A percentile compares a stretch with the other conserved stretches of the same genome.
These are phyloP conservation scores for Gnathonemus longibarbis DNA, from an alignment of 2,113 vertebrate genomes.

Conservation along the genomic window DNA sequence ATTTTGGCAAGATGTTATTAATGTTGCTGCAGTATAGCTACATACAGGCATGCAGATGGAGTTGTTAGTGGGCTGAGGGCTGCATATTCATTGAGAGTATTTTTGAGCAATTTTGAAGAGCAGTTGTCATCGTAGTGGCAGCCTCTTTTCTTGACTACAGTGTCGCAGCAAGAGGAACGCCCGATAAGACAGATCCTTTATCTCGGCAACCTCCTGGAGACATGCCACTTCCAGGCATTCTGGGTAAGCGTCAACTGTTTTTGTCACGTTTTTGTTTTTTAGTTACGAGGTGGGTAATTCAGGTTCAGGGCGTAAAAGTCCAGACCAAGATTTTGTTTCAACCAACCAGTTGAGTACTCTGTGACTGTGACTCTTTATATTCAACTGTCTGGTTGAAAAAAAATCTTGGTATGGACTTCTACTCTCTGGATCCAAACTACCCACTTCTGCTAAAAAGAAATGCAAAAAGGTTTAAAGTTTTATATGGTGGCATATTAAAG, in stretches of 20 bases:
- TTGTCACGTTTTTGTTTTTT: too few relatives aligned
- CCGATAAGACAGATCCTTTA: constrained; percentile 87
- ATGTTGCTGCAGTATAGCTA: background rate
- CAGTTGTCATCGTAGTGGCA: background rate
- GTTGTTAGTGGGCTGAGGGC: background rate
- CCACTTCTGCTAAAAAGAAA: background rate
- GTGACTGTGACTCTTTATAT: too few relatives aligned
- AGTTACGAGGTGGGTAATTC: background rate
- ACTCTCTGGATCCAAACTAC: background rate
- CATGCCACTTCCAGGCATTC: constrained; percentile 89
- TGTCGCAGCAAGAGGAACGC: constrained; percentile 77
- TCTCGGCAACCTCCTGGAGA: constrained; percentile 83
- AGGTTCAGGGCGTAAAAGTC: background rate
- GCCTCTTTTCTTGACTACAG: constrained; percentile 63
- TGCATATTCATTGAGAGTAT: background rate
- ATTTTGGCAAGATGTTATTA: background rate
- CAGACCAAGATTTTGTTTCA: background rate
- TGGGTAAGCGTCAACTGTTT: constrained; percentile 65
- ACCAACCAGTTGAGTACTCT: background rate
- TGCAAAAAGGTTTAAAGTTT: background rate
- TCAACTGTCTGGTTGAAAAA: background rate
- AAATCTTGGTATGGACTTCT: background rate
- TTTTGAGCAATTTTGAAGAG: background rate
- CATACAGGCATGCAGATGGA: background rate
- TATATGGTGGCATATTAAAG: background rate